Percentiles rank a stretch among this genome's conserved stretches.
Conservation (phyloP, 2,888 invertebrate species). For the Ferdinandea cuprea region DNA sequence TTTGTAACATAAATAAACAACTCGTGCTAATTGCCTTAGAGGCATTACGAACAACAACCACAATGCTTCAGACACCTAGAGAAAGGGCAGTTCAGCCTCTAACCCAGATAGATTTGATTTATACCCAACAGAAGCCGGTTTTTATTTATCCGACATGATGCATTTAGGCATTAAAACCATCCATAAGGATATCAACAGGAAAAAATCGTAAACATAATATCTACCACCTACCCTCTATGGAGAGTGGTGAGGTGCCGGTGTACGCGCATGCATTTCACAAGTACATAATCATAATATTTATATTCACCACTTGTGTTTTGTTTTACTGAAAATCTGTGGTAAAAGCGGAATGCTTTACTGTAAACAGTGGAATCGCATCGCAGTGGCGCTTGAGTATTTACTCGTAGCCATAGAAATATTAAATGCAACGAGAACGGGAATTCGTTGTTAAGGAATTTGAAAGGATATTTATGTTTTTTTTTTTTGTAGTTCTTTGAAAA, state of each 20-base stretch:
- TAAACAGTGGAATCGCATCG: slow-evolving; percentile 5
- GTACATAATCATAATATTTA: slow-evolving; percentile 25
- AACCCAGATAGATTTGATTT: slow-evolving; percentile 41
- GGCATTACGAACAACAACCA: slow-evolving; percentile 16
- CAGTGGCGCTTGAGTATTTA: slow-evolving; percentile 12
- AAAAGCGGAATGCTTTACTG: slow-evolving; percentile 20
- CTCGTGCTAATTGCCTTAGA: slow-evolving; percentile 51
- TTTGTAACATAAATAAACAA: slow-evolving; percentile 54
- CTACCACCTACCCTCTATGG: background rate
- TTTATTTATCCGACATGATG: slow-evolving; percentile 37
- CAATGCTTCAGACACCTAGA: slow-evolving; percentile 23
- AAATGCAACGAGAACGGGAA: background rate
- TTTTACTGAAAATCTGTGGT: slow-evolving; percentile 25
- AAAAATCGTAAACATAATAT: slow-evolving; percentile 13
- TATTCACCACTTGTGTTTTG: slow-evolving; percentile 39
- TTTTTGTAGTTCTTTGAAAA: background rate
- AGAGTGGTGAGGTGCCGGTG: background rate
- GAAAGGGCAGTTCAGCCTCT: slow-evolving; percentile 36
- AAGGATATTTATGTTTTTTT: background rate
- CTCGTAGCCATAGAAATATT: background rate
- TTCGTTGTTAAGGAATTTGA: slow-evolving; percentile 13
- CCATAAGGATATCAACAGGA: slow-evolving; percentile 55
- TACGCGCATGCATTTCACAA: slow-evolving; percentile 46
- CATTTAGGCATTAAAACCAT: slow-evolving; percentile 52
- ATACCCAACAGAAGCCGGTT: slow-evolving; percentile 26